Evolutionary conservation across 2,797 vertebrate genomes (phyloP), one percentile per base, ranked within the genome.

Genomic region (Malurus splendens): DNA sequence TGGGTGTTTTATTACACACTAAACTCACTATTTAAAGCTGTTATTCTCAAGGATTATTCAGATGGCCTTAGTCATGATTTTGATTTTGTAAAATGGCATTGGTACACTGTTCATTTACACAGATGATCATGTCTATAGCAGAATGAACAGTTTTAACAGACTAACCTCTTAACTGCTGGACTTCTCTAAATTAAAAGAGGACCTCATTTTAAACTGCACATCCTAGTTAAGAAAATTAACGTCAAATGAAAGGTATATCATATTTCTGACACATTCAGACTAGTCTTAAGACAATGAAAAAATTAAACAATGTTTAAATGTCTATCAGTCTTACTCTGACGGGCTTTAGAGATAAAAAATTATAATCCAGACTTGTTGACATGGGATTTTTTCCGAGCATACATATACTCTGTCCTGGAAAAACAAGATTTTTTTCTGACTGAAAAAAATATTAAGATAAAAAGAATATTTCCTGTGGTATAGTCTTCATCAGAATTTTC

Each of bases 81-180:
- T 93, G 72, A 95, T 90, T 95, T 94, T 61, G 79, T 90, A 93
- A 95, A 96, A 94, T 82, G 84, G 55, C 91, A 86, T 93, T 78
- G 73, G 71, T 90, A 90, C 48, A 45, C 54, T 85, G 33, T 86
- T 94, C 47, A 75, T 91, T 91, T 90, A 85, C 75, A 93, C 66
- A 87, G 78, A 9, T 88, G 76, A 87, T 95, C 94, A 90, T 93
- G 59, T 47, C 90, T 92, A 76, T 57, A 30, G 65, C 51, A 86
- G 61, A 86, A 91, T 86, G 77, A 86, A 19, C 16, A 82, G 75
- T 91, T 94, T 95, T 80, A 75, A 72, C 33, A 81, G 67, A 88
- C 90, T 94, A 91, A 93, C 82, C 76, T 93, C 56, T 90, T 92
- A 73, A 79, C 18, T 91, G 59, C 73, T 87, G 73, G 36, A 8